Evolutionary conservation across 2,888 invertebrate species (phyloP).

Genomic region (Andrena marginata): DNA sequence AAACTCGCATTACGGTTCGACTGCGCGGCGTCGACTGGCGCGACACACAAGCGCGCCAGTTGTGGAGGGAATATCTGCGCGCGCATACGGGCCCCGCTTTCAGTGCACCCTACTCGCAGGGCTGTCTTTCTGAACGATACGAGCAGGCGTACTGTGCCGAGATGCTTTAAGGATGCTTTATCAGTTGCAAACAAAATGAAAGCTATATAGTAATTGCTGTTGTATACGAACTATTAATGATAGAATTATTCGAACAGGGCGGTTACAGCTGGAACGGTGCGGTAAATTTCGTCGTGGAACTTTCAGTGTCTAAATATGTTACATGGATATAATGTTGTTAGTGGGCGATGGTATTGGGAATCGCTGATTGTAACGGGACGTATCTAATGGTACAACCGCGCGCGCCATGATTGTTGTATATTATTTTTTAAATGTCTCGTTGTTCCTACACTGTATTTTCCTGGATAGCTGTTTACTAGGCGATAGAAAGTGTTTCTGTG

Average conservation of each 20-base stretch:
- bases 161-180: no score
- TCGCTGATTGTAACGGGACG: constrained; percentile 19
- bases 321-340: constrained; percentile 5
- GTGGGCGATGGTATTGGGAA: background rate
- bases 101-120: background rate
- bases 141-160: background rate
- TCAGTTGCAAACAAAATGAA: background rate
- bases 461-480: constrained; percentile 41
- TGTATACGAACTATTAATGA: background rate
- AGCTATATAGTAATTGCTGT: background rate
- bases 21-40: constrained; percentile 1
- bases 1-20: background rate
- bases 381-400: constrained; percentile 24
- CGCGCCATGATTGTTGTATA: constrained; percentile 16
- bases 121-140: background rate
- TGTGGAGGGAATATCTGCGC: background rate
- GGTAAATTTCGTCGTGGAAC: constrained; percentile 19
- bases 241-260: background rate
- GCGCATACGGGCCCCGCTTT: background rate
- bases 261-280: background rate
- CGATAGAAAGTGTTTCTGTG: constrained; percentile 22
- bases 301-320: constrained; percentile 8
- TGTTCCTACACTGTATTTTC: constrained; percentile 56
- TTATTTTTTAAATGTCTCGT: constrained; percentile 58
- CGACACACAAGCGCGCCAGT: background rate